Evolutionary conservation across 2,888 invertebrate genomes (phyloP), one percentile per base, ranked within the genome.

Genomic region (Cataglyphis albicans): DNA sequence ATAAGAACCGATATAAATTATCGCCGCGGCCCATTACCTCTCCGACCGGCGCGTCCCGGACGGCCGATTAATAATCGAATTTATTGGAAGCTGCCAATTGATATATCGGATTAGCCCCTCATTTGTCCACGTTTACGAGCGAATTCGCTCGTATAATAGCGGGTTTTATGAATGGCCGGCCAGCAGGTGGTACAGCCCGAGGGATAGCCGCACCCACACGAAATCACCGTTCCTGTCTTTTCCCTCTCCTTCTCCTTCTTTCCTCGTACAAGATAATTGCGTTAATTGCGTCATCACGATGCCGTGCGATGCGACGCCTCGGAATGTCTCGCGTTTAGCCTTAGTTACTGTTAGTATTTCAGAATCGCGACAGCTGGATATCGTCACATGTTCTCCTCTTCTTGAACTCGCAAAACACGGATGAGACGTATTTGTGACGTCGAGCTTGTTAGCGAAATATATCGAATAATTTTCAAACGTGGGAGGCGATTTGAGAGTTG

Each of bases 91-190:
- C 63, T 65, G 84, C 44, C 85, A 82, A 88, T 88, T 88, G 86
- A 88, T 88, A 83, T 78, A 76, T 81, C 83, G 82, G 82, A 87
- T 88, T 88, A 88, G 68, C 76, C 74, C 41, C 61, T 72, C 83
- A 84, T 81, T 86, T 85, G 82, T 85, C 82, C 63, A 64, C 85
- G 83, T 85, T 86, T 84, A 83, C 82, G 81, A 84, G 82, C 81
- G 78, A 82, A 82, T 83, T 70, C 76, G 81, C 83, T 84, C 82
- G 83, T 85, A 78, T 81, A 85, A 64, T 72, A 74, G 70, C 48
- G 68, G 75, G 61, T 35, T 86, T 85, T 85, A 87, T 68, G 86
- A 85, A 81, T 63, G 78, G 64, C 44, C 52, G 55, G 81, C 9
- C 88, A 72, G 88, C 84, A 78, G 83, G 87, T 73, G 87, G 76